Evolutionary conservation across 2,888 invertebrate species (phyloP).

Genomic region (Thereva unica): DNA sequence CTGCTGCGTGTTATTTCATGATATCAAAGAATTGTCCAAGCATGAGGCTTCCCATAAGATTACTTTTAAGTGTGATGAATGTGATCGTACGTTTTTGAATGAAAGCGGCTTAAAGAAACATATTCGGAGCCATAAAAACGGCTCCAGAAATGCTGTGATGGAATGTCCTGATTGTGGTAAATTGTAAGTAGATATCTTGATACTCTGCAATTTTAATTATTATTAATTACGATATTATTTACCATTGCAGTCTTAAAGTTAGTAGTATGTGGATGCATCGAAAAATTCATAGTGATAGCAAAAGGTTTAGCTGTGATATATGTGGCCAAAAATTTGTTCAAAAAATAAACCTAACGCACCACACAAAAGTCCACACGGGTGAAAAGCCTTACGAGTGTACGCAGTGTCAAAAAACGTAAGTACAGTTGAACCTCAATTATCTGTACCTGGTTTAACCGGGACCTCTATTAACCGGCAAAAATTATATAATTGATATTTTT

Average conservation of each 20-base stretch:
- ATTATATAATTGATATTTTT: too few species aligned
- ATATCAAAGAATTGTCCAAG: slow-evolving; percentile 25
- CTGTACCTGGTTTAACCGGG: too few species aligned
- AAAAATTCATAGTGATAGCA: slow-evolving; percentile 57
- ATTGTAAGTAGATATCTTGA: slow-evolving; percentile 48
- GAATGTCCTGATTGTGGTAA: slow-evolving; percentile 58
- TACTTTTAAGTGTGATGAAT: slow-evolving; percentile 52
- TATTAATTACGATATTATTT: background rate
- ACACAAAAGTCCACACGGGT: slow-evolving; percentile 56
- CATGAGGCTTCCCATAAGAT: slow-evolving; percentile 53
- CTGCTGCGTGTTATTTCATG: slow-evolving; percentile 46
- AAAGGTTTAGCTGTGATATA: slow-evolving; percentile 57
- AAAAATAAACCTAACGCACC: slow-evolving; percentile 58
- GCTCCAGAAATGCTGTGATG: slow-evolving; percentile 54
- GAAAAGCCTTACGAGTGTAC: slow-evolving; percentile 57
- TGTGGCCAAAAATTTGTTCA: slow-evolving; percentile 59
- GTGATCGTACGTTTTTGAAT: slow-evolving; percentile 53
- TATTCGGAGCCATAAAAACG: slow-evolving; percentile 53
- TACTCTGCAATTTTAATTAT: background rate
- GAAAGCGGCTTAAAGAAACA: slow-evolving; percentile 54
- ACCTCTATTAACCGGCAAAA: too few species aligned
- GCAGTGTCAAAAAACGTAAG: slow-evolving; percentile 55
- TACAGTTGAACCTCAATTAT: too few species aligned
- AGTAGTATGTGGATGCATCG: slow-evolving; percentile 59
- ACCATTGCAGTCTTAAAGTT: slow-evolving; percentile 51